Base-by-base conservation (phyloP, 2,113 vertebrate species). In the Neogale vison region DNA sequence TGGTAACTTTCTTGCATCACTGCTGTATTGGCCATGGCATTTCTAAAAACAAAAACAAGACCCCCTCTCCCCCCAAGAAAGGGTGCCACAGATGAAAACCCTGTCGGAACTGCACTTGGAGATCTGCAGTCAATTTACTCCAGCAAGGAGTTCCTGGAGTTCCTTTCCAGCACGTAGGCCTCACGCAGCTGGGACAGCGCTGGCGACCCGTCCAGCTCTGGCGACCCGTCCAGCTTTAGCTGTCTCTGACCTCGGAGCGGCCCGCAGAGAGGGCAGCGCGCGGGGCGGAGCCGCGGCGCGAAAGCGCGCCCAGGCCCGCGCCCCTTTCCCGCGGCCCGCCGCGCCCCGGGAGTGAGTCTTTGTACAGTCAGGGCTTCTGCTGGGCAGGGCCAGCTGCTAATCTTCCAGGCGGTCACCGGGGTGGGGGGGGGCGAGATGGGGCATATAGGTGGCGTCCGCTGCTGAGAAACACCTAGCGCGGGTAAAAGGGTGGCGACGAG, bases 381-480 rank as follows among this genome's bases (percentile, higher is more conserved):
- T 82, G 98, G 97, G 98, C 97, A 87, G 97, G 98, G 97, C 95
- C 86, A 34, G 89, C 86, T 13, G 61, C 77, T 95, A 36, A 95
- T 92, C 97, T 80, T 23, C 34, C 82, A 24, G 93, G 93, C 89
- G 86, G 96, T 63, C 95, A 79, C 82, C 1, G 34, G 95, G 95
- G 94, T 59, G 93, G 90, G 39, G 79, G 69, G 20, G 34, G 47
- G 0, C 63, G 63, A 67, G 74, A 59, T 4, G 79, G 77, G 90
- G 15, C 88, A 39, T 88, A 93, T 67, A 94, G 97, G 97, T 84
- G 96, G 72, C 57, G 86, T n/a, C 86, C 55, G 20, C 10, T 2
- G 65, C 34, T 50, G 93, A 95, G 89, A 95, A 98, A 88, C 90
- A 69, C 94, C 55, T 61, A 26, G 74, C 45, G 8, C 94, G 59